A percentile compares a stretch with the other conserved stretches of the same genome.
Conservation (phyloP, 2,113 vertebrate genomes). For the Cottus gobio region DNA sequence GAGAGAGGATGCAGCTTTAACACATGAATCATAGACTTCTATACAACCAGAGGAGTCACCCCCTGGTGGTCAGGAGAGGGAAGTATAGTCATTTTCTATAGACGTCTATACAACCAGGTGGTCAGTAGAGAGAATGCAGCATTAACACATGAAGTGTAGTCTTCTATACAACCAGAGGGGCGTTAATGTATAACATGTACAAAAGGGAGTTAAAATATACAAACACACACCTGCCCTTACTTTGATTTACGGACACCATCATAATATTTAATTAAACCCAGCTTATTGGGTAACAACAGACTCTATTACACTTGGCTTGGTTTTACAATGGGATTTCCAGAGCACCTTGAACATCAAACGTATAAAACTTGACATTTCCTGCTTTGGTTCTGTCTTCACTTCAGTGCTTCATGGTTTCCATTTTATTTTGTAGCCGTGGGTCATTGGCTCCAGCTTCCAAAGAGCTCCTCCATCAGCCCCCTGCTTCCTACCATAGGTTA, state of each 20-base stretch:
- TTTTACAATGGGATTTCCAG: constrained; percentile 30
- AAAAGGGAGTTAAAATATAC: too few relatives aligned
- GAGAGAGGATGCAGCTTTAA: too few relatives aligned
- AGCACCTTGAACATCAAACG: constrained; percentile 13
- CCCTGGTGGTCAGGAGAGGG: too few relatives aligned
- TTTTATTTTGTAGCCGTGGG: constrained; percentile 53
- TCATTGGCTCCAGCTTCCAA: constrained; percentile 57
- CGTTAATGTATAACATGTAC: too few relatives aligned
- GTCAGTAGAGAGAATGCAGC: too few relatives aligned
- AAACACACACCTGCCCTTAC: not conserved
- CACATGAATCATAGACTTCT: too few relatives aligned
- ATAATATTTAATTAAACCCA: not conserved
- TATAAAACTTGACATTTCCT: constrained; percentile 44
- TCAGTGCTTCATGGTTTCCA: constrained; percentile 48
- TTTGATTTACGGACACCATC: constrained; percentile 38
- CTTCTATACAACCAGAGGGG: too few relatives aligned
- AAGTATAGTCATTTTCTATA: too few relatives aligned
- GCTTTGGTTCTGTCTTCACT: constrained; percentile 20
- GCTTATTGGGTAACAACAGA: not conserved
- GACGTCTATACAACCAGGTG: too few relatives aligned
- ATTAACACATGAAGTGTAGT: too few relatives aligned
- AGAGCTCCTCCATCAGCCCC: constrained; percentile 51
- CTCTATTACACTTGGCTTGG: constrained; percentile 19
- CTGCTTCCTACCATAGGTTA: constrained; percentile 39
- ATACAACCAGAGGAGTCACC: too few relatives aligned